phyloP scores from a whole-genome alignment of 2,888 invertebrate species.

The Biston betularia region DNA sequence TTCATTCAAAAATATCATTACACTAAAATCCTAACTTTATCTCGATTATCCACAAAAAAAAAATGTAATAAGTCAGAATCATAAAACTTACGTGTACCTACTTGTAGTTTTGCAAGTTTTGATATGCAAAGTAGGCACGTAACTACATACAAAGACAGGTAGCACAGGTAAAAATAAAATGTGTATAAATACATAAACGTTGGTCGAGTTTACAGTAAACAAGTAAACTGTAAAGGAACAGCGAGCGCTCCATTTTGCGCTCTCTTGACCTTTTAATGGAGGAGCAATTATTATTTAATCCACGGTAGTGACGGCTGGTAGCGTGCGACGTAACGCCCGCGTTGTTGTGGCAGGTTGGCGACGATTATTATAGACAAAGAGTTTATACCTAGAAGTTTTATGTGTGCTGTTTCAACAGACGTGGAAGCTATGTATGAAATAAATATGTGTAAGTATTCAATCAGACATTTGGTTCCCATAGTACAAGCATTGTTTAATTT shows the following conservation, averaged over 20 bases:
- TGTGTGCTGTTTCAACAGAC: background rate
- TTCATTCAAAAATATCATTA: too few relatives aligned
- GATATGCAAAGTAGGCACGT: too few relatives aligned
- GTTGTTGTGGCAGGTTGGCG: slow-evolving; percentile 57
- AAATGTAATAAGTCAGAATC: too few relatives aligned
- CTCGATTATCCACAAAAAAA: too few relatives aligned
- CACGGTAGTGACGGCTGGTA: slow-evolving; percentile 51
- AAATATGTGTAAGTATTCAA: too few relatives aligned
- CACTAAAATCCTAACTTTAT: too few relatives aligned
- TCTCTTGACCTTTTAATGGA: slow-evolving; percentile 61
- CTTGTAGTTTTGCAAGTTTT: background rate
- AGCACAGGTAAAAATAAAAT: background rate
- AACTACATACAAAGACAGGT: background rate
- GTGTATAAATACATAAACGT: slow-evolving; percentile 2
- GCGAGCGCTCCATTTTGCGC: slow-evolving; percentile 57
- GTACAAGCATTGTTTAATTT: too few relatives aligned
- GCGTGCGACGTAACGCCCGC: slow-evolving; percentile 54
- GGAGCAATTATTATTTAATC: slow-evolving; percentile 68
- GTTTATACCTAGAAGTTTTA: background rate
- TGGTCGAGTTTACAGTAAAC: slow-evolving; percentile 15
- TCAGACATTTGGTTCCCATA: background rate
- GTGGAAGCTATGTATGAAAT: too few relatives aligned
- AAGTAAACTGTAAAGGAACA: slow-evolving; percentile 40
- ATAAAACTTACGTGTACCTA: too few relatives aligned
- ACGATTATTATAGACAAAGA: slow-evolving; percentile 45